Percentiles rank a stretch among this genome's conserved stretches.
Evolutionary conservation across 37 sponge, comb jelly and placozoan genomes (phyloP).

Genomic region (Beroe ovata): DNA sequence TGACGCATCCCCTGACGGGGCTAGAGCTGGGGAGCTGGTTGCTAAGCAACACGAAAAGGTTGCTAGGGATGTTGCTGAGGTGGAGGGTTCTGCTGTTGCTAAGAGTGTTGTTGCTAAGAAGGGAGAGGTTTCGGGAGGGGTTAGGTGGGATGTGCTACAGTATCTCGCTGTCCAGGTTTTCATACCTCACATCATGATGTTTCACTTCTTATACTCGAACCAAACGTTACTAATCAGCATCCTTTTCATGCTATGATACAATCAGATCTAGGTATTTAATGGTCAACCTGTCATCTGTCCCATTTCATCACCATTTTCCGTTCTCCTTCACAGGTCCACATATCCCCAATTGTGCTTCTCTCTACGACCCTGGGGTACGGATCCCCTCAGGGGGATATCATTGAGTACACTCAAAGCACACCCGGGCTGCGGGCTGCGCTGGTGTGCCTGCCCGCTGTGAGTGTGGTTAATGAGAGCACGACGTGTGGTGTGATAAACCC

Average conservation of each 20-base stretch:
- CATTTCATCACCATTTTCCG: no score
- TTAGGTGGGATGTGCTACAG: conserved; percentile 13
- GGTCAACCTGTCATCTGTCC: no score
- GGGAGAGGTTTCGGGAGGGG: not conserved
- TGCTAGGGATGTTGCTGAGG: no score
- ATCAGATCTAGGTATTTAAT: no score
- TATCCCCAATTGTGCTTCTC: conserved; percentile 29
- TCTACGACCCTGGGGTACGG: not conserved
- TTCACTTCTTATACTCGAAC: no score
- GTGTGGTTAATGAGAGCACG: not conserved
- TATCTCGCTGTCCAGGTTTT: conserved; percentile 41
- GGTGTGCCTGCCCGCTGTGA: not conserved
- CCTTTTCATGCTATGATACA: no score
- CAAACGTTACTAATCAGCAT: no score
- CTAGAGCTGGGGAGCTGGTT: no score
- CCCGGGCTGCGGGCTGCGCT: not conserved
- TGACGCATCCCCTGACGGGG: no score
- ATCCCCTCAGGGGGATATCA: conserved; percentile 38
- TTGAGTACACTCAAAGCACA: conserved; percentile 4
- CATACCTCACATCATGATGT: no score
- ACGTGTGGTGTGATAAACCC: conserved; percentile 31
- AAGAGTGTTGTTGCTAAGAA: not conserved
- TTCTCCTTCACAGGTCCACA: conserved; percentile 20
- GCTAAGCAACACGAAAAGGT: no score
- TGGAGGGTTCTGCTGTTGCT: no score